Conservation (phyloP, 2,113 vertebrate genomes). For the Larimichthys polyactis region DNA sequence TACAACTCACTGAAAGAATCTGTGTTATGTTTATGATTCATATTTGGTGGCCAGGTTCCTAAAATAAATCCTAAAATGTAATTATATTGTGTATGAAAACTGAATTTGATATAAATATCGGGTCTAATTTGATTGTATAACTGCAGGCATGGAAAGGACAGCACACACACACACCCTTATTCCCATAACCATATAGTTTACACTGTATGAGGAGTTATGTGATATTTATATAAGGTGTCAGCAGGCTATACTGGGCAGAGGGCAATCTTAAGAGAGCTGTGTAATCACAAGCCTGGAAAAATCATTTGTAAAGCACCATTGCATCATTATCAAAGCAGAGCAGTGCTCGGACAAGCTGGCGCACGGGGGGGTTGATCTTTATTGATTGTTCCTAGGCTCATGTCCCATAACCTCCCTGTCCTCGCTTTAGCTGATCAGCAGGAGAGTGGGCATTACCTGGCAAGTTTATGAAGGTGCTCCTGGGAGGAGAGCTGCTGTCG, state of each 20-base stretch:
- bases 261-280: conserved; percentile 37
- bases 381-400: conserved; percentile 55
- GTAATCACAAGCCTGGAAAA: conserved; percentile 58
- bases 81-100: too few relatives aligned
- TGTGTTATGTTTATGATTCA: background rate
- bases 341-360: conserved; percentile 40
- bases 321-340: conserved; percentile 55
- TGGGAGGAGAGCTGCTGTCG: conserved; percentile 81
- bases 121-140: background rate
- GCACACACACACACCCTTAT: background rate
- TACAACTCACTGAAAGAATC: background rate
- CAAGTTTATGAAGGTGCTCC: conserved; percentile 84
- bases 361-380: conserved; percentile 35
- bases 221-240: conserved; percentile 20
- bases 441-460: conserved; percentile 78
- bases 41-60: background rate
- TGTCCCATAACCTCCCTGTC: conserved; percentile 25
- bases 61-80: background rate
- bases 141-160: background rate
- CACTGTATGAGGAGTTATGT: background rate
- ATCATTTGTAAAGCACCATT: conserved; percentile 50
- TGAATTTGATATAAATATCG: too few relatives aligned
- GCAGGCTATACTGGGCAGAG: conserved; percentile 12
- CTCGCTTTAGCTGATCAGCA: conserved; percentile 16
- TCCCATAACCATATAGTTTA: background rate